A percentile compares a stretch with the other conserved stretches of the same genome.
Conservation (phyloP, 2,888 invertebrate species). For the Pyrrhosoma nymphula region DNA sequence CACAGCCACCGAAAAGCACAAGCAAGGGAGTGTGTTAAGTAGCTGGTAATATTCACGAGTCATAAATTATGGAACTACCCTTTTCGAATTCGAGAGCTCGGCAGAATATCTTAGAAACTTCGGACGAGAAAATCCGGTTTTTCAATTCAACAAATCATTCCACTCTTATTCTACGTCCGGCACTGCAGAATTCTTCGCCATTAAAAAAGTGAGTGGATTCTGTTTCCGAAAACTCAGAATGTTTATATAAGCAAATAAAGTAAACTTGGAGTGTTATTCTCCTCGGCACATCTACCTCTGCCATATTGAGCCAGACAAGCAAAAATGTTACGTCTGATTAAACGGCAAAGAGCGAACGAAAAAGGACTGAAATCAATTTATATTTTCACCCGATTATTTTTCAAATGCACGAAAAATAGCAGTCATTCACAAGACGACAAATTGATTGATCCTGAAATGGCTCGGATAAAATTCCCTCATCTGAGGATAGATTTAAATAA, state of each 20-base stretch:
- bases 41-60: not conserved
- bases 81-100: not conserved
- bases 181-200: not conserved
- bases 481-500: not conserved
- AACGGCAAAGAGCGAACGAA: no score
- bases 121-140: conserved; percentile 7
- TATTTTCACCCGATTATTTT: no score
- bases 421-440: no score
- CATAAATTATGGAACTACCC: not conserved
- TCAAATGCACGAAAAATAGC: no score
- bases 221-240: no score
- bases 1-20: not conserved
- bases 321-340: not conserved
- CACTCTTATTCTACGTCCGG: not conserved
- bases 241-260: no score
- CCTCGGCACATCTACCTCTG: no score
- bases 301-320: no score
- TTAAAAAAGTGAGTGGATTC: not conserved
- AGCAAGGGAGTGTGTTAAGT: not conserved
- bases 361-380: no score
- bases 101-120: not conserved
- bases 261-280: no score
- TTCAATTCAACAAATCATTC: not conserved
- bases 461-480: no score
- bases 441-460: no score